Percentiles rank a stretch among this genome's conserved stretches.
Evolutionary conservation across 2,797 vertebrate species (phyloP).

Genomic region (Bryconaethiops microstoma): DNA sequence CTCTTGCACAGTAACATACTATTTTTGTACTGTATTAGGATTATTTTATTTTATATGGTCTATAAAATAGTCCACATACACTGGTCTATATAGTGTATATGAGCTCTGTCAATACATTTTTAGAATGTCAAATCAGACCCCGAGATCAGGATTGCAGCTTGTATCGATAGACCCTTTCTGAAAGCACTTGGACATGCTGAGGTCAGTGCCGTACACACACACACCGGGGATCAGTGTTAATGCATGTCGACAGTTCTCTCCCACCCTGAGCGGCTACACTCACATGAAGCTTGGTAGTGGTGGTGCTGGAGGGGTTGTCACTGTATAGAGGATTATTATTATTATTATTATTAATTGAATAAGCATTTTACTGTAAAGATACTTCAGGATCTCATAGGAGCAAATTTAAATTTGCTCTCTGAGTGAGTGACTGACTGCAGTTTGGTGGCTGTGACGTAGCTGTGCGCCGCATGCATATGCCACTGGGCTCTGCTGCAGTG

Average conservation of each 20-base stretch:
- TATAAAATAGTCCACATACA: too few relatives aligned
- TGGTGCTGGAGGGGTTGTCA: not conserved
- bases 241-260: not conserved
- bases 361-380: not conserved
- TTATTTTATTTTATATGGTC: too few relatives aligned
- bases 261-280: conserved; percentile 4
- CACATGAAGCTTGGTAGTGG: conserved; percentile 33
- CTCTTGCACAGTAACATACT: too few relatives aligned
- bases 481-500: conserved; percentile 69
- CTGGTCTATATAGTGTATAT: too few relatives aligned
- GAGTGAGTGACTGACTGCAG: not conserved
- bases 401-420: not conserved
- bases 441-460: conserved; percentile 44
- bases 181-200: not conserved
- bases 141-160: not conserved
- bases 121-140: not conserved
- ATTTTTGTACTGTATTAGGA: too few relatives aligned
- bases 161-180: not conserved
- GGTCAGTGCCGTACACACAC: not conserved
- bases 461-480: conserved; percentile 60
- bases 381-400: not conserved
- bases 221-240: not conserved
- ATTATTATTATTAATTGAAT: conserved; percentile 17
- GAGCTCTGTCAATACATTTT: too few relatives aligned
- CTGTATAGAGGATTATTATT: conserved; percentile 45